phyloP scores from a whole-genome alignment of 2,113 vertebrate genomes.

The human region GRCh38 chr11:20617501-20618000 shows the following conservation, averaged over 20 bases:
- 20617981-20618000: neutral
- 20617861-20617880: slow-evolving; percentile 99
- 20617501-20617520: neutral
- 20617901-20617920: neutral
- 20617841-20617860: slow-evolving; percentile 96
- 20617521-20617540: neutral
- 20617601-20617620: neutral
- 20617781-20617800: slow-evolving; percentile 96
- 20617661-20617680: neutral
- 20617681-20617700: neutral
- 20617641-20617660: neutral
- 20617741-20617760: slow-evolving; percentile 92
- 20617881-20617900: slow-evolving; percentile 89
- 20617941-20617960: neutral
- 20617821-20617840: slow-evolving; percentile 95
- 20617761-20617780: slow-evolving; percentile 98
- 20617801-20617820: slow-evolving; percentile 95
- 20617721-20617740: neutral
- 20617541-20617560: neutral
- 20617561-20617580: neutral
- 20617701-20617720: neutral
- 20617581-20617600: neutral
- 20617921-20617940: neutral
- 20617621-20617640: neutral
- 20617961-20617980: too few species aligned